Percentiles rank a stretch among this genome's conserved stretches.
phyloP scores from a whole-genome alignment of 2,113 vertebrate species.

The Callithrix jacchus region DNA sequence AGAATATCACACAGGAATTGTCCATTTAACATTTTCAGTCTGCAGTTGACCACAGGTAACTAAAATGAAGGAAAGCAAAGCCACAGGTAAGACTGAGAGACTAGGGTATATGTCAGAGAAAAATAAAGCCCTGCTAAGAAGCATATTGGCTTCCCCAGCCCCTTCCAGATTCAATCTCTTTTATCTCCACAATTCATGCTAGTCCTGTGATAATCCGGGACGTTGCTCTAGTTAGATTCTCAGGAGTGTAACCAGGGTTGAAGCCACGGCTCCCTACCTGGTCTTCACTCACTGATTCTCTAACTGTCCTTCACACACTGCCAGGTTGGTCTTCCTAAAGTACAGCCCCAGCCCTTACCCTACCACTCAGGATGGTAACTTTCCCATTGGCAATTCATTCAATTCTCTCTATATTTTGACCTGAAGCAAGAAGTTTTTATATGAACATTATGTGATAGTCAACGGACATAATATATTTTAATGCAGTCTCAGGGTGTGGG shows the following conservation, averaged over 20 bases:
- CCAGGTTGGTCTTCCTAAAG: not conserved
- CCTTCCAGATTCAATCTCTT: rapidly evolving
- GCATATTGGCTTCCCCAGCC: not conserved
- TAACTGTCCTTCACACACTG: no score
- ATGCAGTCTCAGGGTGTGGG: no score
- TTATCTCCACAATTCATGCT: rapidly evolving
- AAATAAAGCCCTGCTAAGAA: not conserved
- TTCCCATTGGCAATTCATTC: no score
- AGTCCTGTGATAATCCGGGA: rapidly evolving
- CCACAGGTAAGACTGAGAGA: not conserved
- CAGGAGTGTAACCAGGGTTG: rapidly evolving
- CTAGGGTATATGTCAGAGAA: not conserved
- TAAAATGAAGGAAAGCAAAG: not conserved
- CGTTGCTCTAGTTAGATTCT: not conserved
- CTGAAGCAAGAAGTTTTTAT: not conserved
- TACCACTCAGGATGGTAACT: no score
- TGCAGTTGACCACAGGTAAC: not conserved
- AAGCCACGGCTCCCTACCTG: not conserved
- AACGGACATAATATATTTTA: not conserved
- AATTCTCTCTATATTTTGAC: not conserved
- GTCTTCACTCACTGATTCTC: rapidly evolving
- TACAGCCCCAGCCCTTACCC: no score
- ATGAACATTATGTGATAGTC: not conserved
- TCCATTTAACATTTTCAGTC: not conserved
- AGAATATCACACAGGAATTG: not conserved